Evolutionary conservation across 2,113 vertebrate genomes (phyloP), one percentile per base, ranked within the genome.

Genomic region (Thryonomys swinderianus): DNA sequence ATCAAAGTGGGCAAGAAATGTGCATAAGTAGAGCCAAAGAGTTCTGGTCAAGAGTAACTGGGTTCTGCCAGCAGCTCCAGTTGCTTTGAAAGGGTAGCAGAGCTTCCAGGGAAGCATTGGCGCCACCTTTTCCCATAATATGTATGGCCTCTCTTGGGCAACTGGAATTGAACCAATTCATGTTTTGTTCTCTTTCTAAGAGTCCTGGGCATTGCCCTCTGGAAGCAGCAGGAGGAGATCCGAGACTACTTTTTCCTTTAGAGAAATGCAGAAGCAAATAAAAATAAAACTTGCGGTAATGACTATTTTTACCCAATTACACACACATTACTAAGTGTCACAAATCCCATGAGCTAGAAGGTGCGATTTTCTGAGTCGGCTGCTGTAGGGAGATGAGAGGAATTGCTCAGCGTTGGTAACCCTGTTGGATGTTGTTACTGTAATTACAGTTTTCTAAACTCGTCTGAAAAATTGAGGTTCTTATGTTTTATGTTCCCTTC

Each of bases 301-400:
- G 67, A 76, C 91, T 95, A 94, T 96, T 97, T 97, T 97, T 96
- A 95, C 78, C 73, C 88, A 97, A 95, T 97, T 97, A 96, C 82
- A 92, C 85, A 94, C 80, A 88, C 88, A 92, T 97, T 95, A 93
- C 71, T 90, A 97, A 95, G 78, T 95, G 85, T 96, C 92, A 96
- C 95, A 96, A 97, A 94, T 96, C 81, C 74, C 40, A 85, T 90
- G 95, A 95, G 90, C 67, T 93, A 40, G 67, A 95, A 97, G 95
- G 95, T 96, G 90, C 95, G 96, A 97, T 97, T 96, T 95, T 96
- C 92, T 92, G 90, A 95, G 95, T 90, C 1, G 40, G 71, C 82
- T 93, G 90, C 73, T 93, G 82, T 80, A 73, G 79, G 92, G 73
- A 96, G 87, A 96, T 79, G 92, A 95, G 96, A 97, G 85, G 88